phyloP scores from a whole-genome alignment of 2,888 invertebrate genomes.

The Caenorhabditis sp. region DNA sequence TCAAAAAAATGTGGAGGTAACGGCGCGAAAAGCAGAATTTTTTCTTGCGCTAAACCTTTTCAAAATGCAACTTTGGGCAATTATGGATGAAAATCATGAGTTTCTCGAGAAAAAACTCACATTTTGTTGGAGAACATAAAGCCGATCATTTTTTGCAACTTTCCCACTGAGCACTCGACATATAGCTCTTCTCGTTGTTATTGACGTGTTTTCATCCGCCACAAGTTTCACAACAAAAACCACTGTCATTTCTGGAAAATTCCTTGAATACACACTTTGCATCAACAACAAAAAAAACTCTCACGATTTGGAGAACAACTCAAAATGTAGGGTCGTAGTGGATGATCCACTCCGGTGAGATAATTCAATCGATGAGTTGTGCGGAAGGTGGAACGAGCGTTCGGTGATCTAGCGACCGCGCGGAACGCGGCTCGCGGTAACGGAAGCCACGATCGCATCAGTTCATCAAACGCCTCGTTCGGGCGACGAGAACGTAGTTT shows the following conservation, averaged over 20 bases:
- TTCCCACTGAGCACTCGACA: slow-evolving; percentile 63
- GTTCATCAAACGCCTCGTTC: slow-evolving; percentile 66
- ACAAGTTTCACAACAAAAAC: slow-evolving; percentile 63
- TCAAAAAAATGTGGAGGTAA: no score
- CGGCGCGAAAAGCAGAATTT: no score
- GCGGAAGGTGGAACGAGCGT: slow-evolving; percentile 43
- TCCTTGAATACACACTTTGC: neutral
- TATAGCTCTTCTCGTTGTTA: slow-evolving; percentile 52
- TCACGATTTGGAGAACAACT: slow-evolving; percentile 28
- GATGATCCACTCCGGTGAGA: slow-evolving; percentile 41
- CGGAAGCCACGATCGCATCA: slow-evolving; percentile 67
- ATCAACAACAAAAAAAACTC: neutral
- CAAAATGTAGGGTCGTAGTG: slow-evolving; percentile 25
- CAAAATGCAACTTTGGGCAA: no score
- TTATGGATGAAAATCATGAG: no score
- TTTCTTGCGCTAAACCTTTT: no score
- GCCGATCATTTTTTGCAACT: slow-evolving; percentile 27
- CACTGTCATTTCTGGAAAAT: slow-evolving; percentile 28
- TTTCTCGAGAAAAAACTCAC: slow-evolving; percentile 9
- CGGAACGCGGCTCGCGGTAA: slow-evolving; percentile 60
- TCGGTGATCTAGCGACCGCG: slow-evolving; percentile 52
- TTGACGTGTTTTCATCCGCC: slow-evolving; percentile 18
- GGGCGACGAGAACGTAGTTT: slow-evolving; percentile 49
- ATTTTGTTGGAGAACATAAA: slow-evolving; percentile 31
- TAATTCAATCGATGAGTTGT: slow-evolving; percentile 34